Evolutionary conservation across 2,113 vertebrate species (phyloP), one percentile per base, ranked within the genome.

Genomic region (Peromyscus californicus): DNA sequence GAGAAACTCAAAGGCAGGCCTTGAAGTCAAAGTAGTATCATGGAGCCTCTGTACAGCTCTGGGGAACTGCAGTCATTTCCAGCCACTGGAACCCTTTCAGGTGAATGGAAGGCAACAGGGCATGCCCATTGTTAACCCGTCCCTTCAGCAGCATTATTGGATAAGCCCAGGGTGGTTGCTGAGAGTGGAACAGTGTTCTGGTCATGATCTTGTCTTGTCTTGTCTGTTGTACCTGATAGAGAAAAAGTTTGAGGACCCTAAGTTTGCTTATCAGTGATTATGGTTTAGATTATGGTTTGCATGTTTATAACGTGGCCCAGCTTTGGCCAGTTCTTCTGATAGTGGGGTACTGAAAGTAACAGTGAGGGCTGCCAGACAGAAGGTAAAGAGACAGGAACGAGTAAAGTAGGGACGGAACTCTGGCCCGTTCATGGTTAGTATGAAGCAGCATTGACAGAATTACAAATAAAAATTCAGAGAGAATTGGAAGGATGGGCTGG

Each of bases 361-460:
- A 85, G 5, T 39, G 90, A 91, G 31, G 67, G 59, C 33, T 88
- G 12, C 24, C 19, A 57, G 67, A 54, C 22, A 78, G 7, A 29
- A 93, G 48, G 48, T 87, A 76, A 85, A 91, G 17, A 90, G 72
- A 82, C 39, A 94, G 82, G 91, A 76, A n/a, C 15, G 89, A 89
- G 33, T 89, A 31, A 90, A 45, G 42, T 91, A 39, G 88, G 16
- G 51, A 57, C 84, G 88, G 79, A 13, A 51, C 79, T 87, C 74
- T 75, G 93, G 36, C 7, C 61, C 91, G 24, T 95, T 90, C 29
- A 2, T 51, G 48, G 26, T 89, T 96, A 88, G 70, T 1, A 72
- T 26, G 57, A 45, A 95, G 76, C 45, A 94, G 0, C 65, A 5
- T 67, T 10, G 59, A 83, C 76, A 79, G 79, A 67, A 7, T 93